Conservation (phyloP, 2,888 invertebrate genomes). For the Drosophila rellima region DNA sequence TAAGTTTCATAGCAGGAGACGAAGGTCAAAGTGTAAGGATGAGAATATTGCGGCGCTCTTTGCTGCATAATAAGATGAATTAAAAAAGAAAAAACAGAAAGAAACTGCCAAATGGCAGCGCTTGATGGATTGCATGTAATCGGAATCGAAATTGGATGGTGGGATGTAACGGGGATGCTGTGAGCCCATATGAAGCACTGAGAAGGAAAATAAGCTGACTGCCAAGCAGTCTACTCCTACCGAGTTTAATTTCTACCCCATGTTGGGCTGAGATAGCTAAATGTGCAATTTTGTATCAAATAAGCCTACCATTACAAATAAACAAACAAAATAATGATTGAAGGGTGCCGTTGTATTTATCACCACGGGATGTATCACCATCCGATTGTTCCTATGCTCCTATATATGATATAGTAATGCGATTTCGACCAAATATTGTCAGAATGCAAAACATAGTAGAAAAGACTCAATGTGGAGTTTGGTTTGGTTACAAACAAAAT, state of each 20-base stretch:
- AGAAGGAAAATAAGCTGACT: constrained; percentile 6
- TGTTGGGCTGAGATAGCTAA: constrained; percentile 53
- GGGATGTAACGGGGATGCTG: constrained; percentile 25
- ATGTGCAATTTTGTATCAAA: constrained; percentile 81
- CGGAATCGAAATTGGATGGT: constrained; percentile 6
- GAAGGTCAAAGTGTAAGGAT: constrained; percentile 61
- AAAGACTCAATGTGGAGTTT: too few relatives aligned
- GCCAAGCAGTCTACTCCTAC: constrained; percentile 9
- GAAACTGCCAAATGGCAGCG: constrained; percentile 65
- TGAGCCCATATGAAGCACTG: constrained; percentile 1
- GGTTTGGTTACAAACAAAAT: too few relatives aligned
- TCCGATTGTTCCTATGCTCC: too few relatives aligned
- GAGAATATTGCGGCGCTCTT: constrained; percentile 24
- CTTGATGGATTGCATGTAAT: constrained; percentile 51
- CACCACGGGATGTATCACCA: constrained; percentile 54
- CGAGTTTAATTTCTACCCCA: constrained; percentile 54
- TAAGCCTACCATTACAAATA: constrained; percentile 58
- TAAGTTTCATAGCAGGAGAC: constrained; percentile 72
- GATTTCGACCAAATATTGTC: too few relatives aligned
- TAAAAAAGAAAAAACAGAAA: constrained; percentile 34
- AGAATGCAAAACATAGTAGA: not conserved
- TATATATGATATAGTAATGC: too few relatives aligned
- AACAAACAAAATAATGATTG: constrained; percentile 28
- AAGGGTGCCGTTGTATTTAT: constrained; percentile 66
- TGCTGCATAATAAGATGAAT: constrained; percentile 25